These are phyloP conservation scores for Tetranychus piercei DNA, from an alignment of 2,888 invertebrate species.

Conservation along the genomic window DNA sequence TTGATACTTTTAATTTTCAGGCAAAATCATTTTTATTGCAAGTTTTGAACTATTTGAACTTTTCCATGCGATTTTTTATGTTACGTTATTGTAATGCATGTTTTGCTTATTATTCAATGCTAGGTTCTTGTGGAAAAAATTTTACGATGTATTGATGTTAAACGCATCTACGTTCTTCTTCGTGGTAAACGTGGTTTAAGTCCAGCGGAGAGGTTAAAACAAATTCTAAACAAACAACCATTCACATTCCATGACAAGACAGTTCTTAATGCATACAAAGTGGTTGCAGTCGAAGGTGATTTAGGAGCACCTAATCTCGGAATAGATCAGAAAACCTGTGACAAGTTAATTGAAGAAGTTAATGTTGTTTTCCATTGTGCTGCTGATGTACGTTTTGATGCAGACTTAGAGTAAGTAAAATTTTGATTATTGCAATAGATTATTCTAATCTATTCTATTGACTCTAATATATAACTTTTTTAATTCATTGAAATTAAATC, in stretches of 20 bases:
- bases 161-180: conserved; percentile 5
- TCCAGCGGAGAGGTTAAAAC: background rate
- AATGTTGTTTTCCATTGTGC: conserved; percentile 1
- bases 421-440: background rate
- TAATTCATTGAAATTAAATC: background rate
- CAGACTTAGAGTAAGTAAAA: conserved; percentile 2
- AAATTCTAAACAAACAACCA: background rate
- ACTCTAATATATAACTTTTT: background rate
- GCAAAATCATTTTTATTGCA: background rate
- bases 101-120: background rate
- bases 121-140: conserved; percentile 10
- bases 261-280: conserved; percentile 5
- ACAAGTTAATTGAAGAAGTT: background rate
- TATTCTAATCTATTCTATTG: background rate
- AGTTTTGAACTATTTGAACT: background rate
- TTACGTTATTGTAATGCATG: background rate
- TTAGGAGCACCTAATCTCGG: conserved; percentile 2
- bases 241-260: conserved; percentile 7
- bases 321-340: background rate
- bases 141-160: background rate
- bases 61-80: background rate
- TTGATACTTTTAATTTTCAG: background rate
- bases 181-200: background rate
- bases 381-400: conserved; percentile 9
- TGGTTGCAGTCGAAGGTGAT: conserved; percentile 10